Base-by-base conservation (phyloP, 53 echinoderm and acorn worm species). In the Holothuria scabra region DNA sequence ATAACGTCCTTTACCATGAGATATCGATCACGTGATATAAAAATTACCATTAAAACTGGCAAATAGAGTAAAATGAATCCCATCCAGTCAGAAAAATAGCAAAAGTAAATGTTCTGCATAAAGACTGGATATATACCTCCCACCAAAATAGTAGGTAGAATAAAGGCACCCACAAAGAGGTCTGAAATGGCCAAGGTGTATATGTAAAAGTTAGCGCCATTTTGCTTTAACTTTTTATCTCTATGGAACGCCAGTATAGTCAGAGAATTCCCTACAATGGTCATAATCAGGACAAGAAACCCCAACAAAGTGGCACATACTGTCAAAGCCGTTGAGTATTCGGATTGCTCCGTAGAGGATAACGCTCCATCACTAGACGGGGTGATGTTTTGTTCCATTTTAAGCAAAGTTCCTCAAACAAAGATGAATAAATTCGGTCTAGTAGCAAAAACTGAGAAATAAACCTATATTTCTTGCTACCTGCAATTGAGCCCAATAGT, bases 11-110 rank as follows among this genome's bases (percentile, higher is more conserved):
- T 76, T 8, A 76, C 55, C 25, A 76, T 23, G 2, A 76, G 30
- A 76, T 76, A 56, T 30, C 76, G 76, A 48, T 76, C 76, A 49
- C 52, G 56, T 52, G 76, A 76, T 22, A 76, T 49, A 28, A 76
- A 23, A 28, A 76, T 25, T 6, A 76, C 56, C 52, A 56, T 55
- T 20, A 28, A 55, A 12, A 52, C 21, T 21, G 76, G 56, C 19
- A 57, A 37, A 24, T 22, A 46, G 0, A 76, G 23, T 7, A 13
- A 22, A 25, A 76, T 22, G 25, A 24, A 55, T 24, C 22, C 2
- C 8, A 16, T 12, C 52, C 52, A 76, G 11, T 46, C 23, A 3
- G 52, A 23, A 6, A 76, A 23, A 10, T 24, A 18, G 56, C 76
- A 76, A 55, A 76, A 25, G 9, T 46, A 46, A 20, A 48, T 24